These are phyloP conservation scores for Crocuta crocuta DNA, from an alignment of 2,113 vertebrate species.

Conservation along the genomic window DNA sequence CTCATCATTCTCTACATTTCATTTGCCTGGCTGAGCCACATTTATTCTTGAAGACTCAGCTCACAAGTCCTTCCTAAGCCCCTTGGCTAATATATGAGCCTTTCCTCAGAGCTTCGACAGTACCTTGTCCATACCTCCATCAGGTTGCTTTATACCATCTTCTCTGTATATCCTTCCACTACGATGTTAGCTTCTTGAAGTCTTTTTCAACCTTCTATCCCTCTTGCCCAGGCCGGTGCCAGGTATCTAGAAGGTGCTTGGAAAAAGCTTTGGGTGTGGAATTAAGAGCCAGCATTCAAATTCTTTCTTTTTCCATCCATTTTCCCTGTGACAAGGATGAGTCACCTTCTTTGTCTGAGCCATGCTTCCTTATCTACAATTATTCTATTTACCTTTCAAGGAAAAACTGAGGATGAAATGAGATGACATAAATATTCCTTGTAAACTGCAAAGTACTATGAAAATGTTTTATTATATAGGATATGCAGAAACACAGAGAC, in stretches of 20 bases:
- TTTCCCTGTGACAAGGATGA: background rate
- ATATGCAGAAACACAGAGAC: background rate
- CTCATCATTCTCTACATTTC: background rate
- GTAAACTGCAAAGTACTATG: slow-evolving; percentile 17
- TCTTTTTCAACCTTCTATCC: background rate
- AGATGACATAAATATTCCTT: slow-evolving; percentile 30
- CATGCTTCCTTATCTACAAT: background rate
- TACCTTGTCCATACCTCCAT: background rate
- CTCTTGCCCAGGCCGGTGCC: background rate
- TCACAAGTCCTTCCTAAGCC: background rate
- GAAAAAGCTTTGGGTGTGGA: background rate
- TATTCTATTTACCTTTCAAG: slow-evolving; percentile 19
- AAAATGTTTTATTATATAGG: slow-evolving; percentile 51
- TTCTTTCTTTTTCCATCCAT: background rate
- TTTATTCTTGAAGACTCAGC: background rate
- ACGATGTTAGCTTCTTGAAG: background rate
- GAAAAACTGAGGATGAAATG: slow-evolving; percentile 28
- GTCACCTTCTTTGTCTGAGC: background rate
- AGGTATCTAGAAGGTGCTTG: background rate
- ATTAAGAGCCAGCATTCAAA: slow-evolving; percentile 19
- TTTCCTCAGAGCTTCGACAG: background rate
- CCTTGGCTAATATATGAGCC: background rate
- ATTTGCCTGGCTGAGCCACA: background rate
- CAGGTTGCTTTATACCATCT: background rate
- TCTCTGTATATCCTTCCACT: background rate